phyloP scores from a whole-genome alignment of 2,797 vertebrate genomes.

The Chrysocyon brachyurus region DNA sequence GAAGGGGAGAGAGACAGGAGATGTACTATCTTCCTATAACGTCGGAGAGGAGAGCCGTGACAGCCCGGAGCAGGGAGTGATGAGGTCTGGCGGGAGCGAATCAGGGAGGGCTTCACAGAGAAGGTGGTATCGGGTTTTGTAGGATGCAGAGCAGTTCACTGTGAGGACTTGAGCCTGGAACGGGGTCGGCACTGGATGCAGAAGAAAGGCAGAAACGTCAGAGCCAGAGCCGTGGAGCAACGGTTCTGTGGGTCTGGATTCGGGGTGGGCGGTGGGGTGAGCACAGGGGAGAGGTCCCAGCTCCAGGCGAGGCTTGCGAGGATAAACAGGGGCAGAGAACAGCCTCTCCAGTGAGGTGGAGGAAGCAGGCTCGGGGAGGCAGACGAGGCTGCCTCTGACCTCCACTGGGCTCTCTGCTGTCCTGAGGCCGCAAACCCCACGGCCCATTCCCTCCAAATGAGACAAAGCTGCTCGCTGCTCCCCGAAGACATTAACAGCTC shows the following conservation, averaged over 20 bases:
- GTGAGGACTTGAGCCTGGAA: background rate
- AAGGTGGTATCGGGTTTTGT: background rate
- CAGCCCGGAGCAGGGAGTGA: background rate
- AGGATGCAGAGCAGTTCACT: background rate
- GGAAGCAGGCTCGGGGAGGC: background rate
- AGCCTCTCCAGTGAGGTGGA: background rate
- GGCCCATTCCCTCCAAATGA: background rate
- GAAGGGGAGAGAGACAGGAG: background rate
- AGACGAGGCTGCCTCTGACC: background rate
- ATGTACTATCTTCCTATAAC: too few relatives aligned
- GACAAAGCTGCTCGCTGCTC: background rate
- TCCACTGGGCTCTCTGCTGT: background rate
- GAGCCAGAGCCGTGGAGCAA: too few relatives aligned
- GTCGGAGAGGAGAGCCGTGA: background rate
- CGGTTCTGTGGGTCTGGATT: background rate
- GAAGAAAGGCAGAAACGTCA: background rate
- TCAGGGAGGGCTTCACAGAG: background rate
- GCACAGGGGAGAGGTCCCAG: rapidly evolving
- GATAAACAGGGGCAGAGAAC: background rate
- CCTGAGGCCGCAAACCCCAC: background rate
- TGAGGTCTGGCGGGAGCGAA: background rate
- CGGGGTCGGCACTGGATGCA: background rate
- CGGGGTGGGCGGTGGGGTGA: too few relatives aligned
- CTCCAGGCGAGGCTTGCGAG: background rate
- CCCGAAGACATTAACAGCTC: background rate